Evolutionary conservation across 1,140 invertebrate species (phyloP).

Genomic region (Tyrophagus putrescentiae): DNA sequence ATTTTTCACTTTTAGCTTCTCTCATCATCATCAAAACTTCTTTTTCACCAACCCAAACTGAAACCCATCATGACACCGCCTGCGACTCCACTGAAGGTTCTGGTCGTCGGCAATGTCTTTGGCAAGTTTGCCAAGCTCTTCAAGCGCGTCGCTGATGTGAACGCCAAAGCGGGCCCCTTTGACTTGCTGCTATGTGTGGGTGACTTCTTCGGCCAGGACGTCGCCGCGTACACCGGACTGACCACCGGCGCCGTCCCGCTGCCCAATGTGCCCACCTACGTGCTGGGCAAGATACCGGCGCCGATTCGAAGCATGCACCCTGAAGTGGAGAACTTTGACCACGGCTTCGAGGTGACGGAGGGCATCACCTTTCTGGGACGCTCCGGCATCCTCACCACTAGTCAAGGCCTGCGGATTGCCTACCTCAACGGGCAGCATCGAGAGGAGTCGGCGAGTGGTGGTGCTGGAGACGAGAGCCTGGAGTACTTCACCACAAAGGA

Average conservation of each 20-base stretch:
- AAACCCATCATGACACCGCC: too few relatives aligned
- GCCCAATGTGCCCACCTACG: slow-evolving; percentile 58
- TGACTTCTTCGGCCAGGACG: slow-evolving; percentile 75
- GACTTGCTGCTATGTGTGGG: slow-evolving; percentile 74
- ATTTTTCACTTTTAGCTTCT: background rate
- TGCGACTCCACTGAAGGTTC: slow-evolving; percentile 27
- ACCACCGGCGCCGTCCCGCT: slow-evolving; percentile 11
- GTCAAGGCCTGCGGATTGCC: slow-evolving; percentile 70
- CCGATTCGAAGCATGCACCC: slow-evolving; percentile 50
- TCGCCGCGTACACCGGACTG: slow-evolving; percentile 41
- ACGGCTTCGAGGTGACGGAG: slow-evolving; percentile 20
- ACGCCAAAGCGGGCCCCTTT: slow-evolving; percentile 29
- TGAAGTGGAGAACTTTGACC: slow-evolving; percentile 38
- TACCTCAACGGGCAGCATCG: slow-evolving; percentile 65
- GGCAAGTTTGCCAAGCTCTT: slow-evolving; percentile 68
- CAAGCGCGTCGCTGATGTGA: slow-evolving; percentile 12
- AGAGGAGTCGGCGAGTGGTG: slow-evolving; percentile 31
- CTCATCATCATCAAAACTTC: background rate
- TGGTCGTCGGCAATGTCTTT: slow-evolving; percentile 79
- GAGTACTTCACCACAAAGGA: slow-evolving; percentile 11
- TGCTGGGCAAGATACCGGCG: slow-evolving; percentile 63
- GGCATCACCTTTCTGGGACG: slow-evolving; percentile 40
- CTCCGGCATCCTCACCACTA: slow-evolving; percentile 64
- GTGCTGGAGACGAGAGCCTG: slow-evolving; percentile 7
- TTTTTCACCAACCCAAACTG: background rate